These are phyloP conservation scores for Dipodomys ordii DNA, from an alignment of 2,113 vertebrate genomes.

Conservation along the genomic window DNA sequence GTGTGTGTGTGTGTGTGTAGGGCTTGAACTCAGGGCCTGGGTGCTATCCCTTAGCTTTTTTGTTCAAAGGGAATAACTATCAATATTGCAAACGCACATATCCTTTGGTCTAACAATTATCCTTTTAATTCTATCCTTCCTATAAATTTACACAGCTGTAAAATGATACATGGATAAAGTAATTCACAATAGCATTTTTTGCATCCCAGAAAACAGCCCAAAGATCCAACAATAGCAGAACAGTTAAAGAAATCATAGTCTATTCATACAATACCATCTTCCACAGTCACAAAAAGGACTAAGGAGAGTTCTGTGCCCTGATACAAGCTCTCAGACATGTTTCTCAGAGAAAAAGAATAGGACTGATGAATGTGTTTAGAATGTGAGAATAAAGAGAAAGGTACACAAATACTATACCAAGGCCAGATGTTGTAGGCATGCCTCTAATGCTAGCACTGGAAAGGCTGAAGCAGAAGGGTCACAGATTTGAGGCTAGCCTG, in stretches of 20 bases:
- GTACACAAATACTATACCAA: neutral
- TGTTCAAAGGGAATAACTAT: neutral
- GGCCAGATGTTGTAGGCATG: too few relatives aligned
- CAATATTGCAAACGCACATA: neutral
- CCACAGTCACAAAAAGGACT: constrained; percentile 33
- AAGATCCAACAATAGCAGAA: neutral
- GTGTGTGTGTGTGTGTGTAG: too few relatives aligned
- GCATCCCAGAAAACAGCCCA: neutral
- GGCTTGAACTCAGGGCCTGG: too few relatives aligned
- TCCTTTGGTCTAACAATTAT: neutral
- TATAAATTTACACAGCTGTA: constrained; percentile 4
- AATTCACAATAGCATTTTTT: constrained; percentile 10
- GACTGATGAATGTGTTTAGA: neutral
- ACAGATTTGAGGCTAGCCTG: too few relatives aligned
- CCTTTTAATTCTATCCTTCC: neutral
- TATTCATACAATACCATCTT: neutral
- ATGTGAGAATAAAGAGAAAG: constrained; percentile 18
- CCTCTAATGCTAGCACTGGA: too few relatives aligned
- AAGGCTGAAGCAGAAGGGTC: too few relatives aligned
- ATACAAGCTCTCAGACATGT: neutral
- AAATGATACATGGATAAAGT: constrained; percentile 32
- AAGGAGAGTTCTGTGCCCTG: neutral
- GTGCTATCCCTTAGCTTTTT: too few relatives aligned
- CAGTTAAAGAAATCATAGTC: neutral
- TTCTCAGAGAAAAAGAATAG: constrained; percentile 28